phyloP scores from a whole-genome alignment of 2,113 vertebrate species.

The Procavia capensis region DNA sequence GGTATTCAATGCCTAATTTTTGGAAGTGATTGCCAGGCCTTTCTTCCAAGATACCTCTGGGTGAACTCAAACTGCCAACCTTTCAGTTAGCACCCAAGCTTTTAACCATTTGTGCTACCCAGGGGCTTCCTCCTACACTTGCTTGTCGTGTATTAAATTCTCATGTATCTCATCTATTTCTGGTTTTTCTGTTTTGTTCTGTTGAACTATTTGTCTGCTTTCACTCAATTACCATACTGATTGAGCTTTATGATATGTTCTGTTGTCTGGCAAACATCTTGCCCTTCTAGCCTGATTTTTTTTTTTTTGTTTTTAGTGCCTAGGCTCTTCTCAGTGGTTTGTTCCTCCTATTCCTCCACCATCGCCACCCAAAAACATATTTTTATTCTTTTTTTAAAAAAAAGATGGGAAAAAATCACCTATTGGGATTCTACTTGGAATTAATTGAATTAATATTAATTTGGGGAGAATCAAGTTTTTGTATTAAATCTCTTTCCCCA shows the following conservation, averaged over 20 bases:
- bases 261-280: background rate
- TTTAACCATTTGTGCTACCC: background rate
- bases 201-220: constrained; percentile 44
- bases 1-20: background rate
- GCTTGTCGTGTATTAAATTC: constrained; percentile 30
- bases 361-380: background rate
- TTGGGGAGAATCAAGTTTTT: constrained; percentile 37
- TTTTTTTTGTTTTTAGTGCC: background rate
- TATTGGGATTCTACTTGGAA: constrained; percentile 41
- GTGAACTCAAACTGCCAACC: background rate
- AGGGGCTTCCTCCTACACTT: background rate
- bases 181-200: constrained; percentile 18
- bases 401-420: background rate
- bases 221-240: constrained; percentile 25
- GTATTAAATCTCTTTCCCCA: constrained; percentile 22
- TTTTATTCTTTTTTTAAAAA: constrained; percentile 46
- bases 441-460: constrained; percentile 47
- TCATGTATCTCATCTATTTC: constrained; percentile 40
- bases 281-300: constrained; percentile 12
- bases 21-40: background rate
- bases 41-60: background rate
- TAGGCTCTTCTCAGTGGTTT: constrained; percentile 27
- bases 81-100: background rate
- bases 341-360: background rate
- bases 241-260: constrained; percentile 21